Evolutionary conservation across 2,797 vertebrate genomes (phyloP).

Genomic region (Onychomys arenicola): DNA sequence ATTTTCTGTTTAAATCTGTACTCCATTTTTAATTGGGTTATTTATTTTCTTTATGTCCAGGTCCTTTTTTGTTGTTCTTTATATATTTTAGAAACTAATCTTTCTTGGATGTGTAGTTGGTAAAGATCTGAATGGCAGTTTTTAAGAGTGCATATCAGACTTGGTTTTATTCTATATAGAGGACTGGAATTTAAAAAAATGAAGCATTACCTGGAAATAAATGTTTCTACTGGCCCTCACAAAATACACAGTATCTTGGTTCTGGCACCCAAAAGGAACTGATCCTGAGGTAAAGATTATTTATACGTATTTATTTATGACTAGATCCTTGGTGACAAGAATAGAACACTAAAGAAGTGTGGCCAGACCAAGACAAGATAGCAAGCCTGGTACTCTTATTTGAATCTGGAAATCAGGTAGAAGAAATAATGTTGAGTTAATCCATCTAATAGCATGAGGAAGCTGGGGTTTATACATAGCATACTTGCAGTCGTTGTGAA

Average conservation of each 20-base stretch:
- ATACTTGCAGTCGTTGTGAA: background rate
- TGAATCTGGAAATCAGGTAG: background rate
- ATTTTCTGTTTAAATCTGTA: background rate
- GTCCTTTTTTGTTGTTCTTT: no score
- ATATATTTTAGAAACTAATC: no score
- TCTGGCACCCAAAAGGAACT: background rate
- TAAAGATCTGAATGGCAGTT: background rate
- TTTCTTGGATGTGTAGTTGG: no score
- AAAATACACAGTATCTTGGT: constrained; percentile 20
- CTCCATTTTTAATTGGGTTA: background rate
- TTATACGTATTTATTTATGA: background rate
- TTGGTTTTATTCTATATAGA: background rate
- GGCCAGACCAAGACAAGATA: background rate
- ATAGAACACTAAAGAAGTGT: background rate
- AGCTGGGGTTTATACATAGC: background rate
- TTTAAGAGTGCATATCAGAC: background rate
- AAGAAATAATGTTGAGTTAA: constrained; percentile 46
- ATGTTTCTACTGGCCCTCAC: background rate
- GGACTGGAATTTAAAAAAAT: background rate
- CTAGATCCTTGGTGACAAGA: background rate
- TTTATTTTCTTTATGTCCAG: no score
- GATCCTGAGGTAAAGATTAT: background rate
- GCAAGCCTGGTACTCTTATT: background rate
- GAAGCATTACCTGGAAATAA: background rate
- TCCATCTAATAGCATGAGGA: background rate